These are phyloP conservation scores for Ormyrus pomaceus DNA, from an alignment of 2,888 invertebrate species.

Conservation along the genomic window DNA sequence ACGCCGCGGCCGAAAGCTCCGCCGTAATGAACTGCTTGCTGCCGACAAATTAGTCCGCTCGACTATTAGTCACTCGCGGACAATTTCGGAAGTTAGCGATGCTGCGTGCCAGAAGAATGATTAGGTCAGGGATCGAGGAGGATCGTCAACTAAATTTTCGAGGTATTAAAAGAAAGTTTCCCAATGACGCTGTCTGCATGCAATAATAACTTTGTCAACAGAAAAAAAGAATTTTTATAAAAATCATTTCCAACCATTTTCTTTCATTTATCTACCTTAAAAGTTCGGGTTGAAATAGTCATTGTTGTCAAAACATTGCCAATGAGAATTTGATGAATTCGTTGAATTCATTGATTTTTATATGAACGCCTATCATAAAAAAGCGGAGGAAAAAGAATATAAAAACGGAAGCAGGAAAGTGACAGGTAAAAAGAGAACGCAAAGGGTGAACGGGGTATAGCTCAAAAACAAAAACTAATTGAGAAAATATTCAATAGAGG, in stretches of 20 bases:
- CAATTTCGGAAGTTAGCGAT: slow-evolving; percentile 10
- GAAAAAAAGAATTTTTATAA: neutral
- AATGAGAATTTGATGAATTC: slow-evolving; percentile 43
- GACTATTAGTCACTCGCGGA: slow-evolving; percentile 44
- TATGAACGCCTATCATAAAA: slow-evolving; percentile 21
- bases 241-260: neutral
- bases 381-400: neutral
- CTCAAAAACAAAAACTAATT: too few relatives aligned
- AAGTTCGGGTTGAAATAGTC: neutral
- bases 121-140: too few relatives aligned
- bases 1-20: neutral
- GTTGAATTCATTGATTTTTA: slow-evolving; percentile 28
- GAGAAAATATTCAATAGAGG: too few relatives aligned
- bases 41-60: slow-evolving; percentile 36
- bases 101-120: neutral
- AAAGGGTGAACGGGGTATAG: too few relatives aligned
- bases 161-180: too few relatives aligned
- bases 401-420: neutral
- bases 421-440: neutral
- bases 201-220: too few relatives aligned
- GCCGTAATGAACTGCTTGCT: slow-evolving; percentile 20
- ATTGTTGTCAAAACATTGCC: slow-evolving; percentile 29
- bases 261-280: neutral
- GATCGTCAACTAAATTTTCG: too few relatives aligned
- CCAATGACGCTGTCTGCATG: too few relatives aligned